Base-by-base conservation (phyloP, 2,888 invertebrate genomes). In the Cepaea hortensis region DNA sequence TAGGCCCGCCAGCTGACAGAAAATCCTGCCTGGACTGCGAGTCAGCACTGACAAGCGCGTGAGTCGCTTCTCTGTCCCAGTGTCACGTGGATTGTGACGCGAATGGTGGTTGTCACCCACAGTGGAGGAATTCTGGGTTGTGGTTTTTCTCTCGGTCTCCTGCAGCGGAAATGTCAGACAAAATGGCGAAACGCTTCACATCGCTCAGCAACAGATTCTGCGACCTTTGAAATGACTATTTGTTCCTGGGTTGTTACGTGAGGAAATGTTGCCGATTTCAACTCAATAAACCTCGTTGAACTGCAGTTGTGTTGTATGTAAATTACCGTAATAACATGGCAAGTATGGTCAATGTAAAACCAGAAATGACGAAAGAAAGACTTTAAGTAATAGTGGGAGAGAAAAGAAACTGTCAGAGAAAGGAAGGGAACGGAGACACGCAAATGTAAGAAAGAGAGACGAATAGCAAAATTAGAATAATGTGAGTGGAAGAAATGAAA, bases 1-100 rank as follows among this genome's bases (percentile, higher is more conserved):
- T 6, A 23, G 55, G 50, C 50, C 55, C 7, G 77, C n/a, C 55
- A 77, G 23, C 11, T 77, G 77, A 20, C 55, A 55, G 20, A 23
- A 77, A 77, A n/a, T 6, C 23, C n/a, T 77, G 77, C 9, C 6
- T 5, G 20, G 55, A 61, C n/a, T 77, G 80, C 80, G 65, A 65
- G 65, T 46, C 65, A 18, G 35, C 65, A 65, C 46, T 62, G 80
- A 46, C 65, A 62, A 18, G 35, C 80, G 65, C 65, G 65, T 62
- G 65, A 35, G 62, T 35, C 62, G 62, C 13, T 62, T 80, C 65
- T 62, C 65, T 62, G 80, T 48, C 65, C 62, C 80, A 46, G 5
- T 80, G 65, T 80, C 80, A 62, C 80, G 55, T 3, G 80, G 2
- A 80, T 48, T 65, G 23, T 48, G 35, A 46, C 80, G 65, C 80